These are phyloP conservation scores for Saxidomus purpurata DNA, from an alignment of 1,140 invertebrate species.

Conservation along the genomic window DNA sequence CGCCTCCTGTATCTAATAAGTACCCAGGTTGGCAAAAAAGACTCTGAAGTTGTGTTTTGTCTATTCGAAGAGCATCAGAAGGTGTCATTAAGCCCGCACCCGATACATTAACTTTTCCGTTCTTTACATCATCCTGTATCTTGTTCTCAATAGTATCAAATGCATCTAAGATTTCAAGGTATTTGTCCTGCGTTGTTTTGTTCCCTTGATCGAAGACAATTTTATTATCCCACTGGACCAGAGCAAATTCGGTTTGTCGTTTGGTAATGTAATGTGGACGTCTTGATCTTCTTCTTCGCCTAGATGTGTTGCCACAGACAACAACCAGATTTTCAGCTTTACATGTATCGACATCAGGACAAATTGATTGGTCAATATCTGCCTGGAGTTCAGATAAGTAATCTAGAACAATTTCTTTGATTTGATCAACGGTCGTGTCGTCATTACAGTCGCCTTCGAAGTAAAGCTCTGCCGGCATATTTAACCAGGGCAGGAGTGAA, in stretches of 20 bases:
- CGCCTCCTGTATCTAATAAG: not conserved
- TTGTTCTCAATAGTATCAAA: not conserved
- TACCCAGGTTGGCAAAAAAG: not conserved
- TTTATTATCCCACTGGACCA: not conserved
- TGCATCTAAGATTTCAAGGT: not conserved
- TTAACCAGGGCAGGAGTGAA: not conserved
- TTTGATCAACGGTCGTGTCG: not conserved
- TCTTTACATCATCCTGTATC: not conserved
- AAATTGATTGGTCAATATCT: conserved; percentile 40
- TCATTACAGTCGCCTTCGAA: conserved; percentile 41
- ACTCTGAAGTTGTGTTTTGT: not conserved
- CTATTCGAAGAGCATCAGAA: not conserved
- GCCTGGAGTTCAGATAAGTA: not conserved
- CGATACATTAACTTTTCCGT: not conserved
- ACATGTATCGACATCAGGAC: not conserved
- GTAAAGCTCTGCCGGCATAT: not conserved
- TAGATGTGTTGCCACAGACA: not conserved
- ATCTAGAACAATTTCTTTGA: conserved; percentile 8
- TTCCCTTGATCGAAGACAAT: not conserved
- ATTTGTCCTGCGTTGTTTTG: not conserved
- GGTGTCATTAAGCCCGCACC: not conserved
- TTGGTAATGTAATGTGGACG: not conserved
- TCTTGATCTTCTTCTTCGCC: not conserved
- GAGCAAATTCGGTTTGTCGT: not conserved
- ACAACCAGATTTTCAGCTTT: not conserved